Percentiles rank a stretch among this genome's conserved stretches.
Conservation (phyloP, 1,140 invertebrate species). For the Sinella curviseta region DNA sequence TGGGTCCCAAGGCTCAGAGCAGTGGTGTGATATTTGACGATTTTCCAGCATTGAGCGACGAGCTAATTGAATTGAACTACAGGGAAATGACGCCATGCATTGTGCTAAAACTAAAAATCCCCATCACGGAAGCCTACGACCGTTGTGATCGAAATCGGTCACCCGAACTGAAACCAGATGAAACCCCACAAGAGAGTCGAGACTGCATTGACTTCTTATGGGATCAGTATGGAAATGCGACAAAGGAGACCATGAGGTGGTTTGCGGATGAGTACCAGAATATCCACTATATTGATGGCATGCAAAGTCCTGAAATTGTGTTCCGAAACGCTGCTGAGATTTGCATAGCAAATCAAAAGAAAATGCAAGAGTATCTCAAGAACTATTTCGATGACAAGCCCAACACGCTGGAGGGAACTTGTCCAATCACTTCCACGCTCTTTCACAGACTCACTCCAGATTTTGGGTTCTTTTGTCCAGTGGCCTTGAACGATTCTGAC, state of each 20-base stretch:
- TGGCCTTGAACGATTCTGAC: constrained; percentile 27
- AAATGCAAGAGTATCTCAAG: not conserved
- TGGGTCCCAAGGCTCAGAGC: constrained; percentile 40
- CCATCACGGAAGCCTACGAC: not conserved
- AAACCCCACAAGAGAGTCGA: not conserved
- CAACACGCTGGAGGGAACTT: constrained; percentile 20
- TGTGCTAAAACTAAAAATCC: constrained; percentile 35
- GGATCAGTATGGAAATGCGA: not conserved
- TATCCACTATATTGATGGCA: not conserved
- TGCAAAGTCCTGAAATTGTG: not conserved
- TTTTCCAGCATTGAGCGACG: constrained; percentile 34
- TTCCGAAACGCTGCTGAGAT: not conserved
- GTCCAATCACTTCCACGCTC: constrained; percentile 31
- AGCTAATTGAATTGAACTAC: constrained; percentile 39
- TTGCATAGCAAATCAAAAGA: not conserved
- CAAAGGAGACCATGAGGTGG: not conserved
- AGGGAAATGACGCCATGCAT: constrained; percentile 36
- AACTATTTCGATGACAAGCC: not conserved
- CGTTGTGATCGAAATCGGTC: not conserved
- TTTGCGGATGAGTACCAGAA: not conserved
- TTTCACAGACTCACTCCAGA: not conserved
- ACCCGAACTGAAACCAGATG: not conserved
- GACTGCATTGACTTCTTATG: not conserved
- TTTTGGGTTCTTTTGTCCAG: constrained; percentile 36
- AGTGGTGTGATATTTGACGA: constrained; percentile 43